Base-by-base conservation (phyloP, 1,140 invertebrate genomes). In the Dryas iulia region DNA sequence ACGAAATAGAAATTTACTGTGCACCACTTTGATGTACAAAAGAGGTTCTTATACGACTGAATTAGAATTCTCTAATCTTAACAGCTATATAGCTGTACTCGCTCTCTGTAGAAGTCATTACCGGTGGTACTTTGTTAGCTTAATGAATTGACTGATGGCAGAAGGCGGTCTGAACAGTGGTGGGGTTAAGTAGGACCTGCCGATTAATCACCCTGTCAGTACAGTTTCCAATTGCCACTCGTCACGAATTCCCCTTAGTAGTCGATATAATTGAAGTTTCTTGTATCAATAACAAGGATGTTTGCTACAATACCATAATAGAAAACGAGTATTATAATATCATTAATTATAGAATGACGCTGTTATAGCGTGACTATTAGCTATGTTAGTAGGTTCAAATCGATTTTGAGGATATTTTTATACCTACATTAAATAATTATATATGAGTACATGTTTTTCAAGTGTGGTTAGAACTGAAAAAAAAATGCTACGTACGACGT, bases 71-170 rank as follows among this genome's bases (percentile, higher is more conserved):
- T 70, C 61, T 70, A 70, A 69, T 65, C 47, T 68, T 57, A 71
- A 75, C 76, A 69, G 73, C 74, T 74, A 77, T 79, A 83, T 80
- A 73, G 76, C 79, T 69, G 68, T 76, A 73, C 69, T 77, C 76
- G 61, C 66, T 78, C 79, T 76, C 77, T 80, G 66, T 80, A 79
- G 78, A 85, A 86, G 83, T 89, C 86, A 83, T 89, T 90, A 90
- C 86, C 72, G 76, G 69, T 81, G 74, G 83, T 87, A 89, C 86
- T 90, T 87, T 89, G 87, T 89, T 87, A 84, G 79, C 81, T 84
- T 90, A 90, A 89, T 89, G 88, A 89, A 89, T 90, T 88, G 88
- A 90, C 86, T 87, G 88, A 90, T 89, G 88, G 81, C 80, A 82
- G 75, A 83, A 80, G 80, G 72, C 81, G 80, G 79, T 81, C 79